Base-by-base conservation (phyloP, 2,888 invertebrate genomes). In the Tridacna crocea region DNA sequence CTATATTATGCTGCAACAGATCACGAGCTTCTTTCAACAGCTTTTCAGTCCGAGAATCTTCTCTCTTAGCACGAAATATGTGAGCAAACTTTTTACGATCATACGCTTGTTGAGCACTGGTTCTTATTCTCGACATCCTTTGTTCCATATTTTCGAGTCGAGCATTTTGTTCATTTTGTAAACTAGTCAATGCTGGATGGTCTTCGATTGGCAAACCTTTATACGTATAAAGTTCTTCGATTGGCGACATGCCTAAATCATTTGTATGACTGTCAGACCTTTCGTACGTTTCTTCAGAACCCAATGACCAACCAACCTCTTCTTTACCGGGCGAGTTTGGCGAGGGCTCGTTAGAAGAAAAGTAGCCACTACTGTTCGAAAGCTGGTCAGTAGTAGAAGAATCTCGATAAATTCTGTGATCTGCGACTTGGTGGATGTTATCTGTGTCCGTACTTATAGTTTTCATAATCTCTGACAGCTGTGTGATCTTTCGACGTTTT, bases 131-230 rank as follows among this genome's bases (percentile, higher is more conserved):
- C 46, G 84, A 88, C 87, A 91, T 91, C 22, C 91, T 79, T 55
- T 89, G 87, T 75, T 92, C 92, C 91, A 92, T 91, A 72, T 83
- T 88, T 75, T 92, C 92, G 26, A 91, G 79, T 17, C 92, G 87
- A 48, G 87, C 81, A 82, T 92, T 92, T 76, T 92, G 92, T 82
- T 92, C 91, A 80, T 92, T 92, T 75, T 92, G 92, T 47, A 92
- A 86, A 73, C 89, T 91, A 12, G 91, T 90, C 72, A 92, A 79
- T 11, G 87, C 91, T 12, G 92, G 92, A 78, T 92, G 91, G 79
- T 90, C 90, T 66, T 92, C 92, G 10, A 92, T 81, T 61, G 90
- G 87, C 17, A 89, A 76, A 27, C 84, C 80, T 79, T 88, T 85
- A 68, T 86, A 86, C 13, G 81, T 82, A 68, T 79, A 80, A 12